Evolutionary conservation across 64 coral and sea anemone genomes (phyloP).

Genomic region (Platygyra sinensis): DNA sequence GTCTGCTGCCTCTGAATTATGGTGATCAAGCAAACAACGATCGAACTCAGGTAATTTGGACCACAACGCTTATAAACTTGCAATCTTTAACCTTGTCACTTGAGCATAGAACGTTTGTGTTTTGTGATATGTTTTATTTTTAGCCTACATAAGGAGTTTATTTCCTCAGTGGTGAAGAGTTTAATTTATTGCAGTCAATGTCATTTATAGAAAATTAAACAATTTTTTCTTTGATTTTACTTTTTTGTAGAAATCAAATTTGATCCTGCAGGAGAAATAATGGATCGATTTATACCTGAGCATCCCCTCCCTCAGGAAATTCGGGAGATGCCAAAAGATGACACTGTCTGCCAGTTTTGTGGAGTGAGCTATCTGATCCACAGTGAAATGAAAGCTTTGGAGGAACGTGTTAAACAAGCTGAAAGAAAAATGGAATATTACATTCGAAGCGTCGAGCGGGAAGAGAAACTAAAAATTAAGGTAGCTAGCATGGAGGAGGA

Average conservation of each 20-base stretch:
- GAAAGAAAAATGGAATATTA: constrained; percentile 93
- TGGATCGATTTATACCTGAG: constrained; percentile 64
- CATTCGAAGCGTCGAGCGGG: constrained; percentile 88
- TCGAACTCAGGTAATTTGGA: no score
- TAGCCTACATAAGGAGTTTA: no score
- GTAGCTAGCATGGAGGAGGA: constrained; percentile 74
- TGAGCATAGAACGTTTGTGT: no score
- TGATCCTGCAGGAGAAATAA: not conserved
- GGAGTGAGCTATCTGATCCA: constrained; percentile 99
- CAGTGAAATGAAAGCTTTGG: constrained; percentile 95
- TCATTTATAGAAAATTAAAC: no score
- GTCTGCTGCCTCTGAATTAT: no score
- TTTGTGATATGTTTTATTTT: no score
- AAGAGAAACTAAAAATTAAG: constrained; percentile 81
- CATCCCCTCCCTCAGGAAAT: constrained; percentile 93
- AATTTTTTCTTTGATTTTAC: not conserved
- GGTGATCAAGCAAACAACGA: no score
- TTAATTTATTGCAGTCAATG: no score
- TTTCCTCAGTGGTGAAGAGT: no score
- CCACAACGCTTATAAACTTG: no score
- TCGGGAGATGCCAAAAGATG: constrained; percentile 84
- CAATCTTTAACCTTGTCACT: no score
- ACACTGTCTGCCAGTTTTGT: constrained; percentile 98
- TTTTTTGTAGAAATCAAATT: not conserved
- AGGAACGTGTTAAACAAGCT: constrained; percentile 81